phyloP scores from a whole-genome alignment of 2,113 vertebrate species.

The Sorex araneus region DNA sequence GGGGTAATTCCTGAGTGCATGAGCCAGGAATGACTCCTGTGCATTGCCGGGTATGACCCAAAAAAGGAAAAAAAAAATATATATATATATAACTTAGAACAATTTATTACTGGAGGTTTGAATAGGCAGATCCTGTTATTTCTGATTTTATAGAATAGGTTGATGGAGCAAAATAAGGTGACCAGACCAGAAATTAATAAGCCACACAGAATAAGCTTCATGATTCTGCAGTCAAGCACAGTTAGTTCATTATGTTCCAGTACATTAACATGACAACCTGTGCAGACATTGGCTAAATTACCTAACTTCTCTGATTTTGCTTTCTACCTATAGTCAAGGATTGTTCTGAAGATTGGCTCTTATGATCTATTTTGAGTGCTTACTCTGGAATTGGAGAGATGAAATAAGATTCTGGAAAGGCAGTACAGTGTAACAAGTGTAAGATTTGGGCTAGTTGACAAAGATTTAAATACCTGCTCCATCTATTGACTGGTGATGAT shows the following conservation, averaged over 20 bases:
- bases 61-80: too few species aligned
- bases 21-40: too few species aligned
- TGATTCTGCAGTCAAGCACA: neutral
- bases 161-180: neutral
- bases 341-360: neutral
- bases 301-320: neutral
- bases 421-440: neutral
- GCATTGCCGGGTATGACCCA: too few species aligned
- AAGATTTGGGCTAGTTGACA: neutral
- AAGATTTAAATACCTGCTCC: neutral
- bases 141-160: too few species aligned
- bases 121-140: too few species aligned
- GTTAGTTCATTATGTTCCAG: too few species aligned
- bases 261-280: too few species aligned
- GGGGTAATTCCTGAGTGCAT: too few species aligned
- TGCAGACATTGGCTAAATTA: neutral
- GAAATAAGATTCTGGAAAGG: neutral
- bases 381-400: neutral
- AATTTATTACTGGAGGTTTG: too few species aligned
- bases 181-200: neutral
- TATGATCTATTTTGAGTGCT: neutral
- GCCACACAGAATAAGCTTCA: too few species aligned
- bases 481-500: neutral
- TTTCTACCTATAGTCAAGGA: neutral
- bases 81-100: too few species aligned